Conservation (phyloP, 2,113 vertebrate species). For the Lichenostomus cassidix region DNA sequence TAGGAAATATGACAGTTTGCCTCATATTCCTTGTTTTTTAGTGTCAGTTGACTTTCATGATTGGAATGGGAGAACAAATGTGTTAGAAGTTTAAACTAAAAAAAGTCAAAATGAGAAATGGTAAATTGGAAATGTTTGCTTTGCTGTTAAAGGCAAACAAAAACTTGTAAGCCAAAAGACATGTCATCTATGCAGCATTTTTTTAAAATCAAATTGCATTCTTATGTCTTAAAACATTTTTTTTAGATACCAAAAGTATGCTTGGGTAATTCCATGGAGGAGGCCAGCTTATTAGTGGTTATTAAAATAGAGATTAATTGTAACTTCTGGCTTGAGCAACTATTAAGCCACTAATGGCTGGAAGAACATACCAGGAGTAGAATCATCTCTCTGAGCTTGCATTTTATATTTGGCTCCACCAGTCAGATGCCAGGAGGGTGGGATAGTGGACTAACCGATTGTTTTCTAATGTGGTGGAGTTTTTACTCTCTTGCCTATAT, state of each 20-base stretch:
- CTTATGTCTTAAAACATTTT: neutral
- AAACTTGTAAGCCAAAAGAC: neutral
- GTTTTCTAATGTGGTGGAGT: neutral
- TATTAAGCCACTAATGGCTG: neutral
- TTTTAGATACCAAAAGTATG: neutral
- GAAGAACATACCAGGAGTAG: neutral
- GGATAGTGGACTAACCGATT: neutral
- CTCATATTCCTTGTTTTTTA: neutral
- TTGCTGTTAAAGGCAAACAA: neutral
- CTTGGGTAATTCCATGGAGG: neutral
- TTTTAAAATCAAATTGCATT: neutral
- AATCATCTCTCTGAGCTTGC: neutral
- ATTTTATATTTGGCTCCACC: neutral
- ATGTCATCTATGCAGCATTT: neutral
- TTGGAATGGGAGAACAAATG: neutral
- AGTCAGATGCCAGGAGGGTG: neutral
- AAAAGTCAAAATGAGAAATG: neutral
- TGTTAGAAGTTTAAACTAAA: neutral
- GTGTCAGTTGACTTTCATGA: neutral
- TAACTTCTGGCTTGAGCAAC: neutral
- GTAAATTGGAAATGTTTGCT: neutral
- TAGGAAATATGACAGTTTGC: neutral
- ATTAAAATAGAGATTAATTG: neutral
- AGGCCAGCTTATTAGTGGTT: neutral
- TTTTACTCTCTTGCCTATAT: neutral